phyloP scores from a whole-genome alignment of 1,140 invertebrate species.

The Cephus cinctus region DNA sequence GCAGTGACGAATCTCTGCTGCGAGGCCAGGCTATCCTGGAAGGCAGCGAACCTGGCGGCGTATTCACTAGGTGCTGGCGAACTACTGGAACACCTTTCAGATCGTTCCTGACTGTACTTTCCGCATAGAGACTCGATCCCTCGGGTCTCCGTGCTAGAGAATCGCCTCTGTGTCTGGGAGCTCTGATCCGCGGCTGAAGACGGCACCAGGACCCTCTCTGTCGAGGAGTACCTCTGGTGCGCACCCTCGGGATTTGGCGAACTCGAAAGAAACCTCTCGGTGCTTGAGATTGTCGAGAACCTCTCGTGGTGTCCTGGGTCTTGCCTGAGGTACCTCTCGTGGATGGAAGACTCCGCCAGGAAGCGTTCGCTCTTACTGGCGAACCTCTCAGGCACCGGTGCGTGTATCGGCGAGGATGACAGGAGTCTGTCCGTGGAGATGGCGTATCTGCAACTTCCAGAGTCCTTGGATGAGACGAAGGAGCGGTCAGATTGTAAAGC shows the following conservation, averaged over 20 bases:
- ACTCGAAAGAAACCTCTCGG: constrained; percentile 42
- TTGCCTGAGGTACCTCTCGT: constrained; percentile 28
- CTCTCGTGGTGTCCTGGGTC: constrained; percentile 34
- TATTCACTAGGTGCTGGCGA: constrained; percentile 40
- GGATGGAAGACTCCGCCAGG: no score
- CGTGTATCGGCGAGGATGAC: constrained; percentile 45
- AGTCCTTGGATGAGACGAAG: no score
- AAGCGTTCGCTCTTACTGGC: constrained; percentile 25
- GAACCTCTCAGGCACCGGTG: constrained; percentile 47
- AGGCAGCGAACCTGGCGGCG: constrained; percentile 27
- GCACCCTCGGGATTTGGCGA: constrained; percentile 41
- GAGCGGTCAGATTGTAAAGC: no score
- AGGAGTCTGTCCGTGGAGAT: constrained; percentile 40
- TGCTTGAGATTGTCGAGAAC: constrained; percentile 29
- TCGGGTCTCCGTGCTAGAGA: constrained; percentile 29
- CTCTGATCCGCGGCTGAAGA: constrained; percentile 6
- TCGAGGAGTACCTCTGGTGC: constrained; percentile 46
- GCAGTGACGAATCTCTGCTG: constrained; percentile 54
- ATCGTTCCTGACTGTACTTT: constrained; percentile 42
- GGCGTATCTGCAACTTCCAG: no score
- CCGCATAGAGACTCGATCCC: constrained; percentile 35
- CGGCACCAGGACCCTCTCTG: constrained; percentile 35
- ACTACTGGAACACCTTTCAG: no score
- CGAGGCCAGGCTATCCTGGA: constrained; percentile 27
- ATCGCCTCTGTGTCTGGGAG: constrained; percentile 18